Evolutionary conservation across 2,113 vertebrate genomes (phyloP).

Genomic region (Cavia porcellus): DNA sequence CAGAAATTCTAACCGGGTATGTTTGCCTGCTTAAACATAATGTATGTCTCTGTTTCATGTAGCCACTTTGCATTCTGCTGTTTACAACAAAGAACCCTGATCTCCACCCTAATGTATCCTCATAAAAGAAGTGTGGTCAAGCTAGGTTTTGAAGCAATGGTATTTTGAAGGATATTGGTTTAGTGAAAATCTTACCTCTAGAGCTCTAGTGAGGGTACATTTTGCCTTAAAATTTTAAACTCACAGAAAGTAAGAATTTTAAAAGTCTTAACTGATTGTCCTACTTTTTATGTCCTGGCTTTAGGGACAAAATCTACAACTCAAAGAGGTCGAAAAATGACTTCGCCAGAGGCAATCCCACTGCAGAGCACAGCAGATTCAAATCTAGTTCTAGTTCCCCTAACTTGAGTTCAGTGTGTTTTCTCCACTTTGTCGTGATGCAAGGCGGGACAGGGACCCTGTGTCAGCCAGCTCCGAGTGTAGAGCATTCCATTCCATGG

Average conservation of each 20-base stretch:
- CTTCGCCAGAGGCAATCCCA: not conserved
- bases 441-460: not conserved
- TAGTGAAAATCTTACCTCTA: slow-evolving; percentile 39
- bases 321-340: slow-evolving; percentile 23
- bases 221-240: slow-evolving; percentile 57
- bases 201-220: not conserved
- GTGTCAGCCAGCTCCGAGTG: not conserved
- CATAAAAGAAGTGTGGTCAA: not conserved
- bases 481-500: not conserved
- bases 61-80: not conserved
- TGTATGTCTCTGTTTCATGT: not conserved
- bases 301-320: slow-evolving; percentile 25
- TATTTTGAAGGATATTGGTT: not conserved
- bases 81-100: not conserved
- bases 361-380: not conserved
- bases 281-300: slow-evolving; percentile 32
- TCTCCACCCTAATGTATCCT: not conserved
- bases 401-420: not conserved
- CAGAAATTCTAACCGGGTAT: not conserved
- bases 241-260: slow-evolving; percentile 18
- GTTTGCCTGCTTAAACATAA: not conserved
- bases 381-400: not conserved
- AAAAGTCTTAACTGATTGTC: slow-evolving; percentile 20
- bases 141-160: not conserved
- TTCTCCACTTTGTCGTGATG: not conserved